Percentiles rank a stretch among this genome's conserved stretches.
phyloP scores from a whole-genome alignment of 2,888 invertebrate genomes.

The Dyspetes luteomarginatus region DNA sequence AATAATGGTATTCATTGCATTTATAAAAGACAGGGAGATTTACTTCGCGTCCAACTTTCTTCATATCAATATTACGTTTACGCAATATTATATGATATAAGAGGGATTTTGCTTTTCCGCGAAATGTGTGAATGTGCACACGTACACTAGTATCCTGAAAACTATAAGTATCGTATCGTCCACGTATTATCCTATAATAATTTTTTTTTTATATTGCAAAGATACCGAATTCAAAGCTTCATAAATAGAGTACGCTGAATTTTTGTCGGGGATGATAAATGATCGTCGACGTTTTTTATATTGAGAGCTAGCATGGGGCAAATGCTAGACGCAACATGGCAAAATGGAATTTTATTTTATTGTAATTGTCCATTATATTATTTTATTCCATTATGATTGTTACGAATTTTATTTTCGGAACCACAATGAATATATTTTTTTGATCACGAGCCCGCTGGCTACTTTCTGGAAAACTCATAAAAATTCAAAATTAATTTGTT shows the following conservation, averaged over 20 bases:
- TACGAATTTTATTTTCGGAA: too few species aligned
- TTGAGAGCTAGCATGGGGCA: slow-evolving; percentile 9
- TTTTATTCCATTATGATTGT: too few species aligned
- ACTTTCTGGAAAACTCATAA: too few species aligned
- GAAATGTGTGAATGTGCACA: not conserved
- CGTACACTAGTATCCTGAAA: slow-evolving; percentile 3
- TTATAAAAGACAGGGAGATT: too few species aligned
- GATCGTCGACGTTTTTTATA: slow-evolving; percentile 10
- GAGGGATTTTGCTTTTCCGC: not conserved
- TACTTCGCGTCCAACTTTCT: not conserved
- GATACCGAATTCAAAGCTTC: not conserved
- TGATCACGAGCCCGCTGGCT: too few species aligned
- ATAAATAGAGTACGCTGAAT: not conserved
- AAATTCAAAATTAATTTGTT: too few species aligned
- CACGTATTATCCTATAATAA: not conserved
- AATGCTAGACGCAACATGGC: too few species aligned
- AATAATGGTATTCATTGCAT: not conserved
- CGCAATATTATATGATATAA: slow-evolving; percentile 3
- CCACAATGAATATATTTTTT: too few species aligned
- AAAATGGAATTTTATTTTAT: too few species aligned
- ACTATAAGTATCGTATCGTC: not conserved
- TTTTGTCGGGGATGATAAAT: not conserved
- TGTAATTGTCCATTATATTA: too few species aligned
- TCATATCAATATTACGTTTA: slow-evolving; percentile 3
- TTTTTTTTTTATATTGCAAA: not conserved